Percentiles rank a stretch among this genome's conserved stretches.
phyloP scores from a whole-genome alignment of 2,113 vertebrate genomes.

The Antennarius striatus region DNA sequence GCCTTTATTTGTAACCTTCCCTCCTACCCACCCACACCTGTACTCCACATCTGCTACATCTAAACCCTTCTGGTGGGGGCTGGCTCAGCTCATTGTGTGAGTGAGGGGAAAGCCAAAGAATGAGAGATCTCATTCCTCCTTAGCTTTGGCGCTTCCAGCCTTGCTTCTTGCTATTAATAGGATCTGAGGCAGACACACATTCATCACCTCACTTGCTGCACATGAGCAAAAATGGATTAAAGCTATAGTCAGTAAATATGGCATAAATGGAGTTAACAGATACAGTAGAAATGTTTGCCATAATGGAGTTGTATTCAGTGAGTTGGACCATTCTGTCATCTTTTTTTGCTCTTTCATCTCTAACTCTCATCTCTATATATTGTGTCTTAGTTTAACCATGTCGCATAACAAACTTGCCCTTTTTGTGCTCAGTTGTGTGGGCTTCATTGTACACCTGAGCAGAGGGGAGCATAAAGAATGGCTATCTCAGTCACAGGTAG shows the following conservation, averaged over 20 bases:
- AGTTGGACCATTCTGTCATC: constrained; percentile 42
- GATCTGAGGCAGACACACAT: constrained; percentile 63
- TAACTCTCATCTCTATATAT: constrained; percentile 24
- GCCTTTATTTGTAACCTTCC: constrained; percentile 51
- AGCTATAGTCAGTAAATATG: not conserved
- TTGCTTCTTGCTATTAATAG: constrained; percentile 66
- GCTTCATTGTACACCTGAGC: constrained; percentile 7
- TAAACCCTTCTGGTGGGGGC: constrained; percentile 39
- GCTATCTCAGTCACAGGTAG: constrained; percentile 13
- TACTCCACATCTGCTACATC: constrained; percentile 52
- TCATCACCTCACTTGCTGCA: constrained; percentile 59
- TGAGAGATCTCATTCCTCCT: constrained; percentile 51
- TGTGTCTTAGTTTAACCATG: constrained; percentile 10
- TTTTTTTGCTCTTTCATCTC: constrained; percentile 35
- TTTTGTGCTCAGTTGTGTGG: constrained; percentile 17
- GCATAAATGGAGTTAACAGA: not conserved
- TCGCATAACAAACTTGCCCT: constrained; percentile 17
- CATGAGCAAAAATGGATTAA: constrained; percentile 25
- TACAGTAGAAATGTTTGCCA: constrained; percentile 35
- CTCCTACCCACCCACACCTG: constrained; percentile 5
- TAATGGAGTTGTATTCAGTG: constrained; percentile 33
- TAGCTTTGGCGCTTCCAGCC: constrained; percentile 61
- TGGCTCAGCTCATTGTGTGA: constrained; percentile 25
- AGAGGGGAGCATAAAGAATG: constrained; percentile 8
- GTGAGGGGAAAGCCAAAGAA: constrained; percentile 16